A percentile compares a stretch with the other conserved stretches of the same genome.
These are phyloP conservation scores for Andrena marginata DNA, from an alignment of 2,888 invertebrate genomes.

Conservation along the genomic window DNA sequence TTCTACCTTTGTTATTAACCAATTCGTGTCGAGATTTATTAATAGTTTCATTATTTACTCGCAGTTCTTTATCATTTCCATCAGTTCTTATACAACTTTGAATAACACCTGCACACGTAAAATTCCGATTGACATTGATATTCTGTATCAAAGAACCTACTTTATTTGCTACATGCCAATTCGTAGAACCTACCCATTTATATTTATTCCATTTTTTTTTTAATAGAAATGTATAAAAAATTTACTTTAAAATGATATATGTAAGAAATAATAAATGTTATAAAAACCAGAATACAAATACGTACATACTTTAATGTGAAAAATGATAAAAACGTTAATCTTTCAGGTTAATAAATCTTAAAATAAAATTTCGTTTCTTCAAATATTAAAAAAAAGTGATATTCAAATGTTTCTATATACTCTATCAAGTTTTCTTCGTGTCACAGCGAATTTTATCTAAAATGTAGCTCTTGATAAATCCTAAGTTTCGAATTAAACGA, in stretches of 20 bases:
- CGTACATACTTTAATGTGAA: conserved; percentile 37
- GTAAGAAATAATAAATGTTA: conserved; percentile 26
- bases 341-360: conserved; percentile 64
- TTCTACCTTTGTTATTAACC: conserved; percentile 23
- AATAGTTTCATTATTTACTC: conserved; percentile 17
- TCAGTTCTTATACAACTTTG: conserved; percentile 73
- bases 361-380: conserved; percentile 67
- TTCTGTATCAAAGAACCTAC: background rate
- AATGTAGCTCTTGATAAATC: background rate
- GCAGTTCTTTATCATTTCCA: conserved; percentile 57
- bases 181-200: conserved; percentile 86
- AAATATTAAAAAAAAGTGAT: conserved; percentile 25
- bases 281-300: conserved; percentile 11
- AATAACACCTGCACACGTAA: conserved; percentile 69
- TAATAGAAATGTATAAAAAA: conserved; percentile 28
- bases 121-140: conserved; percentile 76
- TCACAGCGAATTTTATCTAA: conserved; percentile 1
- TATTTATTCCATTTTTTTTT: conserved; percentile 28
- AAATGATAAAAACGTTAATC: conserved; percentile 45
- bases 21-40: conserved; percentile 23
- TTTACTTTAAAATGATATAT: conserved; percentile 13
- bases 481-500: background rate
- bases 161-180: conserved; percentile 4
- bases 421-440: conserved; percentile 14
- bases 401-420: conserved; percentile 40